Evolutionary conservation across 2,797 vertebrate species (phyloP), one percentile per base, ranked within the genome.

Genomic region (Simalia tracyae): DNA sequence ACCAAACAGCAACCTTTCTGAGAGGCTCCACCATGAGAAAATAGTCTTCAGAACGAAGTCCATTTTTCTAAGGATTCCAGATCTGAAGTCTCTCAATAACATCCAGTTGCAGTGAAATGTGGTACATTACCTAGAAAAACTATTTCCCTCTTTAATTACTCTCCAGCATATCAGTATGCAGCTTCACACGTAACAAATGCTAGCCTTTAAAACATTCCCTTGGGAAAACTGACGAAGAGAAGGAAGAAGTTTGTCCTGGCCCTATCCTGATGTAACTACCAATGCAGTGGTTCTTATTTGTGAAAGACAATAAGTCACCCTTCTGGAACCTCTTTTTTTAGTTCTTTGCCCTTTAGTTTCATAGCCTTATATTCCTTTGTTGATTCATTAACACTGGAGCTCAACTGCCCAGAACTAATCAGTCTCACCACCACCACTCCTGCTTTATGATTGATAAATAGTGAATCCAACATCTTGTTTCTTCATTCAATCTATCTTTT

Each of bases 351-450:
- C 88, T 89, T 84, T 76, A 64, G 36, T 86, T 59, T 90, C 10
- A 24, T 17, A 36, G 22, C 68, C 86, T 87, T 84, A 42, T 86
- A 72, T 42, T 68, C 61, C 86, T 90, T 92, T 90, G 84, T 90
- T 86, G 89, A 89, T 85, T 68, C 84, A 90, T 87, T 76, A 92
- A 50, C 63, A 72, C 81, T 72, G 50, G 50, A 57, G 84, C 64
- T 88, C 89, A 90, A 17, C 31, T 88, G 50, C 14, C 72, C 72
- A 68, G 59, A 86, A 92, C 84, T 56, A 92, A 92, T 89, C 63
- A 36, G 68, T 50, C 76, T 81, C 22, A 46, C 4, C 36, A 10
- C 36, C 36, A 81, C 11, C 7, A n/a, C 28, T 84, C 11, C n/a
- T 42, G 60, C 42, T 42, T 54, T 42, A 24, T 54, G 88, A 68